Base-by-base conservation (phyloP, 2,113 vertebrate genomes). In the Datnioides undecimradiatus region DNA sequence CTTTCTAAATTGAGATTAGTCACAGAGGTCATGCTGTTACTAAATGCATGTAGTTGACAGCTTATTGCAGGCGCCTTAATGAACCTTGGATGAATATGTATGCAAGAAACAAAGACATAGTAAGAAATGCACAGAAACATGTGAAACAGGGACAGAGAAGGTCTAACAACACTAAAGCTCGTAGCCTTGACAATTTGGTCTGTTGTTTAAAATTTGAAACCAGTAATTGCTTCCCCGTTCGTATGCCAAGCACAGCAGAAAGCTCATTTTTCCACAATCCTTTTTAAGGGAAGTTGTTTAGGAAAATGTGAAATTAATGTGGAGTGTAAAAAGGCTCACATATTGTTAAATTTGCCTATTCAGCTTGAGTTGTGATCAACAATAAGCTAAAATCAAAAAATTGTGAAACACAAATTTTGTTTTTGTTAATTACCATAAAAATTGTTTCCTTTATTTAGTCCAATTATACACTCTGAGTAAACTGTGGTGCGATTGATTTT, bases 1-100 rank as follows among this genome's bases (percentile, higher is more conserved):
- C 72, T 83, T 73, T 86, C 43, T 60, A 88, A 86, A 80, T 77
- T 85, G 70, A 87, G 79, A 84, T 90, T 87, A 88, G 85, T 83
- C 73, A 81, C 79, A 76, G 83, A 82, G 88, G 77, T 73, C 46
- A 36, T 43, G 70, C 82, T 80, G 72, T 69, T 76, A 68, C 68
- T 79, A 82, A 73, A 84, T 49, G 67, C 59, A 38, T 41, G 62
- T 38, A 76, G 78, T 71, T 27, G 11, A 25, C 68, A 73, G 57
- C 33, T 66, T 83, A 76, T 66, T 45, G n/a, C 38, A 51, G 64
- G 45, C 63, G 67, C 69, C 59, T 49, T 80, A 76, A 88, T 80
- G 69, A 91, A 74, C 11, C 45, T 25, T 27, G 31, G 17, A 64
- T 80, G 63, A 62, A 64, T 84, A 67, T 58, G 62, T 58, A 54